phyloP scores from a whole-genome alignment of 2,888 invertebrate genomes.

The Idaea aversata region DNA sequence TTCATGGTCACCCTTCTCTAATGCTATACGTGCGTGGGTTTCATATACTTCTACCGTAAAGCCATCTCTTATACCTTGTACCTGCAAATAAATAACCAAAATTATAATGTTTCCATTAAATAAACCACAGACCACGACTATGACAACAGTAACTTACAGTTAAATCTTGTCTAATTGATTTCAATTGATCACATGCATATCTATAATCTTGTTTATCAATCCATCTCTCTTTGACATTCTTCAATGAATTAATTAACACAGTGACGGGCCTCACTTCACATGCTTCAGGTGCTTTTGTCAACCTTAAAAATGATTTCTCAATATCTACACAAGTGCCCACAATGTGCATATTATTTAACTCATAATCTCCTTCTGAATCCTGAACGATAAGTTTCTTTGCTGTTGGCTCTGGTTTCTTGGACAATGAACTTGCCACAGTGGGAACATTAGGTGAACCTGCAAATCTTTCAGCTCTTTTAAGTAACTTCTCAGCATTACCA shows the following conservation, averaged over 20 bases:
- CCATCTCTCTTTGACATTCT: constrained; percentile 96
- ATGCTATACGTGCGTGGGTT: constrained; percentile 97
- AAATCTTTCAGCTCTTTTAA: constrained; percentile 95
- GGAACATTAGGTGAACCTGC: constrained; percentile 71
- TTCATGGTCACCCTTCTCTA: constrained; percentile 98
- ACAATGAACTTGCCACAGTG: constrained; percentile 68
- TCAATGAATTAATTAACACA: constrained; percentile 91
- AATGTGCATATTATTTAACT: constrained; percentile 93
- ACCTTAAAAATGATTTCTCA: constrained; percentile 97
- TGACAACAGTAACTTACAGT: constrained; percentile 85
- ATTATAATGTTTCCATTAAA: background rate
- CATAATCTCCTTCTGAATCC: constrained; percentile 86
- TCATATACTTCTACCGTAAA: constrained; percentile 99
- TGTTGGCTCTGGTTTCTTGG: constrained; percentile 52
- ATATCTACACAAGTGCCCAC: constrained; percentile 96
- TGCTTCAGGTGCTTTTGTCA: constrained; percentile 97
- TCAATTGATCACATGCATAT: constrained; percentile 98
- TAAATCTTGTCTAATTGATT: constrained; percentile 98
- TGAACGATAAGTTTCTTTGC: constrained; percentile 69
- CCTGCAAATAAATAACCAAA: constrained; percentile 71
- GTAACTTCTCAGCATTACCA: constrained; percentile 88
- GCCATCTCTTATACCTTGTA: constrained; percentile 96
- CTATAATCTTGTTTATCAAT: constrained; percentile 94
- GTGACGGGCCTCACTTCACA: constrained; percentile 94
- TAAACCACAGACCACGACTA: background rate